Base-by-base conservation (phyloP, 2,113 vertebrate species). In the Piaya cayana region DNA sequence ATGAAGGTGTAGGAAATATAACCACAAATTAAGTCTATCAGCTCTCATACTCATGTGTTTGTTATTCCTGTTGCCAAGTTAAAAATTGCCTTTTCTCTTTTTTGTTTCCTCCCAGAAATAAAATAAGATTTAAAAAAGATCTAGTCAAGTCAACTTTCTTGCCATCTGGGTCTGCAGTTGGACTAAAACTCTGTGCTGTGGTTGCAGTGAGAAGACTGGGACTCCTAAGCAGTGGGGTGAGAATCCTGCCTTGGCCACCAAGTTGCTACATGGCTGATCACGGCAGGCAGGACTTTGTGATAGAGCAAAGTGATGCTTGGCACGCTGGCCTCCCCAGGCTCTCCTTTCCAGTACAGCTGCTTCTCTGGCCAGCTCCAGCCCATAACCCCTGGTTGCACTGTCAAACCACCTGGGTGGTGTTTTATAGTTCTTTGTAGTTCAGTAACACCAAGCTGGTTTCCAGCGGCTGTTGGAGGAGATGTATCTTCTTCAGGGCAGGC, bases 1-100 rank as follows among this genome's bases (percentile, higher is more conserved):
- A 87, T 76, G 69, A 78, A 92, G 39, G 78, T 75, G 34, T 53
- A 58, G 83, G 83, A 65, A 92, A 82, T 15, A 23, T 29, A 91
- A 71, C 59, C 65, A 76, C n/a, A 84, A 93, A 82, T 82, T 62
- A 67, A 79, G 43, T 15, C 69, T 79, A 23, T 78, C 65, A 71
- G 72, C 32, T 86, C 72, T 71, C 0, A 0, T 65, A 21, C 39
- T 74, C 0, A 0, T 67, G 21, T 62, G 19, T 64, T 86, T 92
- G 52, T 49, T 88, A 32, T 70, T 92, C 36, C 42, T 37, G 21
- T 32, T 68, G 64, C 64, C 71, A 91, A 86, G 70, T 16, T 60
- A 79, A 77, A 95, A 94, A 42, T 1, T 3, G 6, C 17, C 3
- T 50, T 89, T 83, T 49, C 5, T 20, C 18, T 16, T 29, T 53